These are phyloP conservation scores for Drosophila nebulosa DNA, from an alignment of 1,140 invertebrate species.

Conservation along the genomic window DNA sequence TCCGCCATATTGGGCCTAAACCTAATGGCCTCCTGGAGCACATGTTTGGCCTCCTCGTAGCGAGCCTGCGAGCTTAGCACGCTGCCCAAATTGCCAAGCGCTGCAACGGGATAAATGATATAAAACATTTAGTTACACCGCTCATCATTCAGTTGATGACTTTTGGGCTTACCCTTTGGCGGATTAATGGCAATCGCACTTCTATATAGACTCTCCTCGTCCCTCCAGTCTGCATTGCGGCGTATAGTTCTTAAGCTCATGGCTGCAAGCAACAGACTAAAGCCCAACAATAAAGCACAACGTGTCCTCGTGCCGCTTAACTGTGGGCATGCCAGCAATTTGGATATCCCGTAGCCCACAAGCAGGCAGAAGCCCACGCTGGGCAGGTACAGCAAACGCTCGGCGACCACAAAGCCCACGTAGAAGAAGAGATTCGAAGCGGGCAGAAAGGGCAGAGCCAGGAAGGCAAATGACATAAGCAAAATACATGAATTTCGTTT, in stretches of 20 bases:
- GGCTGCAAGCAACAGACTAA: slow-evolving; percentile 85
- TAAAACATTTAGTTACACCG: slow-evolving; percentile 9
- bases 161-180: slow-evolving; percentile 92
- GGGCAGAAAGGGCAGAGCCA: slow-evolving; percentile 95
- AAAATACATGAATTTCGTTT: slow-evolving; percentile 62
- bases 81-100: slow-evolving; percentile 95
- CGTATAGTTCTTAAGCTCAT: slow-evolving; percentile 89
- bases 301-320: slow-evolving; percentile 70
- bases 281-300: slow-evolving; percentile 81
- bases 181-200: slow-evolving; percentile 96
- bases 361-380: slow-evolving; percentile 97
- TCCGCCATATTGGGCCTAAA: slow-evolving; percentile 97
- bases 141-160: neutral
- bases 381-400: slow-evolving; percentile 96
- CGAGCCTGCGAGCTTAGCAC: slow-evolving; percentile 93
- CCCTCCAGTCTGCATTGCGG: slow-evolving; percentile 94
- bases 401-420: slow-evolving; percentile 98
- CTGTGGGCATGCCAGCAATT: slow-evolving; percentile 73
- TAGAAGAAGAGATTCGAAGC: slow-evolving; percentile 97
- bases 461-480: slow-evolving; percentile 86
- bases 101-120: slow-evolving; percentile 81
- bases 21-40: slow-evolving; percentile 91
- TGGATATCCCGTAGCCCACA: slow-evolving; percentile 88
- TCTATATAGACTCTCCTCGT: slow-evolving; percentile 95
- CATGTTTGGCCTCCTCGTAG: slow-evolving; percentile 91